A percentile compares a stretch with the other conserved stretches of the same genome.
phyloP scores from a whole-genome alignment of 2,113 vertebrate genomes.

The Gymnocephalus cernua region DNA sequence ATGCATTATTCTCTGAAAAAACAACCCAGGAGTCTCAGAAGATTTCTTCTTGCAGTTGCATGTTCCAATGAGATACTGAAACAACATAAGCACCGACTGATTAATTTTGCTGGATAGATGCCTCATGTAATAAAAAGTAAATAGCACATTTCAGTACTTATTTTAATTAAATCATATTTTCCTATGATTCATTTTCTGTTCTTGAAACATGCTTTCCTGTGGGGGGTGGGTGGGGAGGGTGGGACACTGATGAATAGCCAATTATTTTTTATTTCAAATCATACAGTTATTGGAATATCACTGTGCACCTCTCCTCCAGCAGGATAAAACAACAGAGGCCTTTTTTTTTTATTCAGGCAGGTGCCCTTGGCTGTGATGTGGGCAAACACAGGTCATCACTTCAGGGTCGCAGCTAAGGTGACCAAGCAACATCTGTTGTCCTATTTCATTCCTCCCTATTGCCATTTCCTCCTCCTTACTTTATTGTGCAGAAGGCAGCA shows the following conservation, averaged over 20 bases:
- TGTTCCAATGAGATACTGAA: not conserved
- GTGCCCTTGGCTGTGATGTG: constrained; percentile 66
- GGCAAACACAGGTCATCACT: constrained; percentile 45
- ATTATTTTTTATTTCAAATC: constrained; percentile 17
- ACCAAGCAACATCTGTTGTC: constrained; percentile 61
- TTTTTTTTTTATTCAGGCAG: constrained; percentile 36
- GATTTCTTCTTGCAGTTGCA: not conserved
- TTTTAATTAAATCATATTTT: not conserved
- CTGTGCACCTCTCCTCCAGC: not conserved
- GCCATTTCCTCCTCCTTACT: not conserved
- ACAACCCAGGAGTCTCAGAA: not conserved
- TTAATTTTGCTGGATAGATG: not conserved
- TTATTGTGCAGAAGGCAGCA: constrained; percentile 11
- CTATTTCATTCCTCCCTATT: constrained; percentile 21
- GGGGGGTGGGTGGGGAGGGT: not conserved
- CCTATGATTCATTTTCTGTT: not conserved
- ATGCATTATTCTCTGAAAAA: constrained; percentile 38
- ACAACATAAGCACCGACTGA: not conserved
- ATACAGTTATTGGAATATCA: not conserved
- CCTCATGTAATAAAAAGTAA: not conserved
- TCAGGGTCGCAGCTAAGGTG: constrained; percentile 46
- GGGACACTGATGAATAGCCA: constrained; percentile 15
- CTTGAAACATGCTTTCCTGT: not conserved
- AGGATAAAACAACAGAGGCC: not conserved
- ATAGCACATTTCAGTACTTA: not conserved